A percentile compares a stretch with the other conserved stretches of the same genome.
These are phyloP conservation scores for Aplochiton taeniatus DNA, from an alignment of 2,797 vertebrate species.

Conservation along the genomic window DNA sequence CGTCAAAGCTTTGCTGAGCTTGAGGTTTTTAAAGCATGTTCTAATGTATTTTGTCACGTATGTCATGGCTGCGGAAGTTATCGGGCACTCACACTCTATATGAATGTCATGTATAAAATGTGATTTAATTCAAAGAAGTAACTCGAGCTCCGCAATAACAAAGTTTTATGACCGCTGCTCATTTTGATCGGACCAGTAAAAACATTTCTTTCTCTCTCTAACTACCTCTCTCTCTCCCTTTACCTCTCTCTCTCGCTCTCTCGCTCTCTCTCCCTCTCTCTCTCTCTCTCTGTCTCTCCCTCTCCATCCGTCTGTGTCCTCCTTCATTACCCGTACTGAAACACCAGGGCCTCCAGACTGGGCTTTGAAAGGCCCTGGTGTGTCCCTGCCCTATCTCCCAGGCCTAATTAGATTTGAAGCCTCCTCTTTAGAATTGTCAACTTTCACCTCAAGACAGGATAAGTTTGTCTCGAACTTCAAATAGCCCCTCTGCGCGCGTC, in stretches of 20 bases:
- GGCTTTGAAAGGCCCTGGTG: conserved; percentile 67
- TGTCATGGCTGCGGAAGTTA: too few species aligned
- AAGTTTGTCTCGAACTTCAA: conserved; percentile 89
- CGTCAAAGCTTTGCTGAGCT: too few species aligned
- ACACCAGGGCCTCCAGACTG: conserved; percentile 50
- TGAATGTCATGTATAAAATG: background rate
- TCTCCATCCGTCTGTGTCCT: conserved; percentile 15
- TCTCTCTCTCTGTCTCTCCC: background rate
- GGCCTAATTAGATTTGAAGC: conserved; percentile 77
- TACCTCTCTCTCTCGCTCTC: conserved; percentile 22
- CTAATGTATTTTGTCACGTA: too few species aligned
- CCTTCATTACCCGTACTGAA: conserved; percentile 70
- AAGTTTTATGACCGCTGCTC: conserved; percentile 50
- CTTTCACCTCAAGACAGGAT: conserved; percentile 92
- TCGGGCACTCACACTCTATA: too few species aligned
- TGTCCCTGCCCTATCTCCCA: conserved; percentile 59
- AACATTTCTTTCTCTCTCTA: too few species aligned
- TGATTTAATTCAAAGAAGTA: too few species aligned
- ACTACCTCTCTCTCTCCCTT: conserved; percentile 14
- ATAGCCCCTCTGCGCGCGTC: conserved; percentile 74
- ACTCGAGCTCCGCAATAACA: conserved; percentile 29
- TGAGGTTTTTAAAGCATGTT: too few species aligned
- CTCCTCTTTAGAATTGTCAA: conserved; percentile 87
- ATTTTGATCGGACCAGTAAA: background rate
- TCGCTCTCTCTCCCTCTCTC: background rate